A percentile compares a stretch with the other conserved stretches of the same genome.
Evolutionary conservation across 2,113 vertebrate genomes (phyloP).

Genomic region (Elephas maximus): DNA sequence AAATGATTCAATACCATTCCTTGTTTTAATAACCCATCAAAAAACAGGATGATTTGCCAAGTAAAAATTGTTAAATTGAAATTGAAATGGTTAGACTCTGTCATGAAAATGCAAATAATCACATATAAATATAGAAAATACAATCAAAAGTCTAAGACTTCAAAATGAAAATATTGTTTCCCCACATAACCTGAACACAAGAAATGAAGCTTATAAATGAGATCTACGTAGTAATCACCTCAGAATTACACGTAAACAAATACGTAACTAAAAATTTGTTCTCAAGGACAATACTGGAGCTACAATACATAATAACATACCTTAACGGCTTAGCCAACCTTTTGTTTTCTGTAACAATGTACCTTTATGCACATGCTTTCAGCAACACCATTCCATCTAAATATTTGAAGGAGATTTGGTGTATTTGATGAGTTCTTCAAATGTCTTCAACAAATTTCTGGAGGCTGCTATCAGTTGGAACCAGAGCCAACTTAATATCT

Average conservation of each 20-base stretch:
- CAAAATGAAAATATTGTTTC: constrained; percentile 47
- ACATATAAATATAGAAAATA: neutral
- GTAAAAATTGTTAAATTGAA: neutral
- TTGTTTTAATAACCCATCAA: neutral
- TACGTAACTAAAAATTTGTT: neutral
- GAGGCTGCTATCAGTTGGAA: neutral
- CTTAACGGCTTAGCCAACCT: neutral
- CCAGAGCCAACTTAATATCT: constrained; percentile 6
- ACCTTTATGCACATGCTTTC: neutral
- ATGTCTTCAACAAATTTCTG: neutral
- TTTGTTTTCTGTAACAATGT: neutral
- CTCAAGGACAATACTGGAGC: constrained; percentile 10
- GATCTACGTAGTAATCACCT: neutral
- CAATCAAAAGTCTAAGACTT: neutral
- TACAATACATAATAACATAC: neutral
- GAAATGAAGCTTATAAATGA: neutral
- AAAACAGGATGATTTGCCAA: neutral
- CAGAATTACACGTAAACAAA: constrained; percentile 17
- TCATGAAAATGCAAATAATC: neutral
- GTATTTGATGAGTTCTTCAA: neutral
- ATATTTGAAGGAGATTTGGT: neutral
- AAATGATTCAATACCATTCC: neutral
- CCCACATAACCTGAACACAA: neutral
- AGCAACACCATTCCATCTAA: neutral
- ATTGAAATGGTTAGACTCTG: neutral